Evolutionary conservation across 2,113 vertebrate genomes (phyloP).

Genomic region (Eulemur macaco): DNA sequence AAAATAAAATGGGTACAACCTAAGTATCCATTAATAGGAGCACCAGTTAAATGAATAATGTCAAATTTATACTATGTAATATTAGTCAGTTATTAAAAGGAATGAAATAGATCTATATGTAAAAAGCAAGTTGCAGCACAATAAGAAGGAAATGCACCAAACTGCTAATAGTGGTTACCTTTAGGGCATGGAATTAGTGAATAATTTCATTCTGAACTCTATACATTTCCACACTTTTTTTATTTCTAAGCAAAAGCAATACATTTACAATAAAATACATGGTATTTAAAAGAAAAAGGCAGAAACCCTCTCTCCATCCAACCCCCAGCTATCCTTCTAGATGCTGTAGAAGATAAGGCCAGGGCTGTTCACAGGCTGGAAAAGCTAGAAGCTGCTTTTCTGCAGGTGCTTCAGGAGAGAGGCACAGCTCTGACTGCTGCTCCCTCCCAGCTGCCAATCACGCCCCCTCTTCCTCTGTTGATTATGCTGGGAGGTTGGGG

Average conservation of each 20-base stretch:
- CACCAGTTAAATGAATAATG: neutral
- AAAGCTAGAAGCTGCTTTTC: neutral
- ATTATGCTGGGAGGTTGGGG: neutral
- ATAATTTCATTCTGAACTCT: slow-evolving; percentile 16
- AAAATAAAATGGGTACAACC: neutral
- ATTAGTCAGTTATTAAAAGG: neutral
- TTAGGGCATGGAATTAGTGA: neutral
- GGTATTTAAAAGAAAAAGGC: neutral
- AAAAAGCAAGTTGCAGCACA: neutral
- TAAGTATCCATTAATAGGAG: neutral
- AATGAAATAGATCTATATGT: neutral
- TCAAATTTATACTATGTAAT: neutral
- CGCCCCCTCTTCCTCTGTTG: neutral
- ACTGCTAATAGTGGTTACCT: neutral
- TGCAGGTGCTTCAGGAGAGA: neutral
- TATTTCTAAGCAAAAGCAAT: neutral
- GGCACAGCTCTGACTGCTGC: neutral
- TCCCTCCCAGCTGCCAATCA: slow-evolving; percentile 13
- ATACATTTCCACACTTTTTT: neutral
- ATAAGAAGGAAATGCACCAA: neutral
- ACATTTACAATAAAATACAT: neutral
- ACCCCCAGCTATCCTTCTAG: neutral
- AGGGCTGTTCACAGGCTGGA: neutral
- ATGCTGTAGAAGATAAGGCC: neutral
- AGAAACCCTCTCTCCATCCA: neutral